Evolutionary conservation across 2,888 invertebrate species (phyloP).

Genomic region (Drosophila histrio): DNA sequence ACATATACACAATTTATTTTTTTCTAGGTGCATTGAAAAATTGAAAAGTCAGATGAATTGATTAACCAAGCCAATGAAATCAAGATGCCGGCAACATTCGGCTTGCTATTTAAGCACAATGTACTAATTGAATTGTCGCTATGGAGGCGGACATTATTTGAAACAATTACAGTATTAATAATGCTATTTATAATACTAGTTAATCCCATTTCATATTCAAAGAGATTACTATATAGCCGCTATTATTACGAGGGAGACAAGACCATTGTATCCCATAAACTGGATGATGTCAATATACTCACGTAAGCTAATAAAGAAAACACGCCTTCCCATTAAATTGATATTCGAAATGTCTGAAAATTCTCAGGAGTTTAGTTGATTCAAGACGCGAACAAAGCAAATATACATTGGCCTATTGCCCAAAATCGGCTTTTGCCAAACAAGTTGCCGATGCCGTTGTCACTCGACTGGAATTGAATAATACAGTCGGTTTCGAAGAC

Average conservation of each 20-base stretch:
- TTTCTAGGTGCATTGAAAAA: conserved; percentile 26
- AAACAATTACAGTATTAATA: conserved; percentile 57
- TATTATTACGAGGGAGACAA: conserved; percentile 26
- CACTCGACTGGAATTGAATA: conserved; percentile 37
- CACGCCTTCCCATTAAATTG: background rate
- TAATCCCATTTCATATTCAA: conserved; percentile 49
- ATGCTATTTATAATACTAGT: conserved; percentile 50
- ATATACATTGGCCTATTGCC: conserved; percentile 60
- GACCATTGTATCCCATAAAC: conserved; percentile 34
- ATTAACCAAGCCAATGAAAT: background rate
- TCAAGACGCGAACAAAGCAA: conserved; percentile 54
- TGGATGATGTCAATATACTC: conserved; percentile 54
- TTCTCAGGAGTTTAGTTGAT: conserved; percentile 32
- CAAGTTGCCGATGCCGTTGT: conserved; percentile 46
- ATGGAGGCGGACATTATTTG: conserved; percentile 55
- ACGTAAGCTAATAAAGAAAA: conserved; percentile 49
- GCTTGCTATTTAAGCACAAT: conserved; percentile 59
- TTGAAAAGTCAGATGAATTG: conserved; percentile 17
- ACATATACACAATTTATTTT: conserved; percentile 16
- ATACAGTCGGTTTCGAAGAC: conserved; percentile 27
- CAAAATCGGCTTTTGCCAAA: conserved; percentile 28
- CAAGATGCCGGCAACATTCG: conserved; percentile 61
- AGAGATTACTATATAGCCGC: conserved; percentile 42
- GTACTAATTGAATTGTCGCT: conserved; percentile 52
- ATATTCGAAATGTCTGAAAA: background rate